A percentile compares a stretch with the other conserved stretches of the same genome.
Conservation (phyloP, 2,888 invertebrate genomes). For the Sesia apiformis region DNA sequence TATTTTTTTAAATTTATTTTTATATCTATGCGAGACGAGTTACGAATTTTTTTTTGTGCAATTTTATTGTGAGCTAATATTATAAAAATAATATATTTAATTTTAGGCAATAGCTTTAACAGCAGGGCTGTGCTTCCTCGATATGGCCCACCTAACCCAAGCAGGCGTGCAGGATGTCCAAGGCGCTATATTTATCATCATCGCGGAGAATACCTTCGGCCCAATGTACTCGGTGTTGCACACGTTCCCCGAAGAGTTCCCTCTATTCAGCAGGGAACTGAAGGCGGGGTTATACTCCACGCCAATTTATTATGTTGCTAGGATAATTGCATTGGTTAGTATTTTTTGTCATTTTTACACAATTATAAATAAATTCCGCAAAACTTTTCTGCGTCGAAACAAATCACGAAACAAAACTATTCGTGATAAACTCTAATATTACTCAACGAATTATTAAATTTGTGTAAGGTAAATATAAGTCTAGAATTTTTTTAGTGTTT, state of each 20-base stretch:
- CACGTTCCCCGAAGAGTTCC: slow-evolving; percentile 86
- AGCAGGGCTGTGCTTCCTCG: slow-evolving; percentile 89
- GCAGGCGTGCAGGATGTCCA: slow-evolving; percentile 90
- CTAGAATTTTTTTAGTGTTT: no score
- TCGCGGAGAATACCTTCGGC: slow-evolving; percentile 92
- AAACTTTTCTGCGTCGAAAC: background rate
- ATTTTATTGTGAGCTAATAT: no score
- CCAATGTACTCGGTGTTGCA: slow-evolving; percentile 93
- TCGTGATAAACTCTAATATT: no score
- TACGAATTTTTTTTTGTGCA: no score
- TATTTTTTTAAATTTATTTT: no score
- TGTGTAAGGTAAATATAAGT: no score
- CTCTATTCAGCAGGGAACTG: slow-evolving; percentile 86
- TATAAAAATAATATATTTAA: background rate
- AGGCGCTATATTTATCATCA: slow-evolving; percentile 90
- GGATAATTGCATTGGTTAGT: slow-evolving; percentile 86
- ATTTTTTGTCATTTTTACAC: background rate
- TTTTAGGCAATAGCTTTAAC: slow-evolving; percentile 80
- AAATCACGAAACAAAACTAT: no score
- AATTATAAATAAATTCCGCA: background rate
- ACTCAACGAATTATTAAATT: no score
- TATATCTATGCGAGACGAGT: no score
- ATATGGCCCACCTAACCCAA: slow-evolving; percentile 82
- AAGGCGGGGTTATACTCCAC: slow-evolving; percentile 88
- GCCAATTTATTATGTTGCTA: slow-evolving; percentile 85